phyloP scores from a whole-genome alignment of 2,113 vertebrate species.

The Panthera uncia region DNA sequence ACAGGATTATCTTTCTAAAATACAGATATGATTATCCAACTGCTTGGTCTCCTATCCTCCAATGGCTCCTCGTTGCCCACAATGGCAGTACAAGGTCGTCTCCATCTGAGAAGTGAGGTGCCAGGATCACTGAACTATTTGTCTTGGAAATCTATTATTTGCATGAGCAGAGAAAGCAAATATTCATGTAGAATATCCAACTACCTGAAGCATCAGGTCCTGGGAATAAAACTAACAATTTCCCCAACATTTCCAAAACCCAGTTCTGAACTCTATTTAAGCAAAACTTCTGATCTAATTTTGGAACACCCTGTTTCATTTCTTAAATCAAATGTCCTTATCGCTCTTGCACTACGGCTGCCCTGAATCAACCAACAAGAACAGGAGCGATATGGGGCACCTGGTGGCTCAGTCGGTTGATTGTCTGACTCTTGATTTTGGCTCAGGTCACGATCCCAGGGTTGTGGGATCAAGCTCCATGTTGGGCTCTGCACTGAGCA shows the following conservation, averaged over 20 bases:
- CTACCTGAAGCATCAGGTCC: background rate
- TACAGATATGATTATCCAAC: background rate
- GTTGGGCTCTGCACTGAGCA: no score
- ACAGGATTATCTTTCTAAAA: background rate
- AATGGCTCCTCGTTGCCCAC: background rate
- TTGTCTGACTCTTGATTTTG: no score
- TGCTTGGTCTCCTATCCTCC: background rate
- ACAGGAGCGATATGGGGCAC: background rate
- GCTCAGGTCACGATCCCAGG: no score
- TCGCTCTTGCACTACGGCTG: background rate
- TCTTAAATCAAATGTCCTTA: background rate
- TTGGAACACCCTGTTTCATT: conserved; percentile 6
- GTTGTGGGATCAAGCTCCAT: no score
- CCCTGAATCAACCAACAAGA: background rate
- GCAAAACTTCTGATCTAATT: background rate
- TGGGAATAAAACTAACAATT: background rate
- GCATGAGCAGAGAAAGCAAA: background rate
- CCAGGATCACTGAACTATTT: background rate
- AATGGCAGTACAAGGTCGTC: background rate
- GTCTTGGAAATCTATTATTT: background rate
- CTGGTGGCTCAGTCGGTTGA: no score
- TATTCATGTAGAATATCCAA: background rate
- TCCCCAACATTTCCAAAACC: background rate
- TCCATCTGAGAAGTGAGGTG: background rate
- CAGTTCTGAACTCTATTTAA: background rate